Base-by-base conservation (phyloP, 2,888 invertebrate genomes). In the Coelopa pilipes region DNA sequence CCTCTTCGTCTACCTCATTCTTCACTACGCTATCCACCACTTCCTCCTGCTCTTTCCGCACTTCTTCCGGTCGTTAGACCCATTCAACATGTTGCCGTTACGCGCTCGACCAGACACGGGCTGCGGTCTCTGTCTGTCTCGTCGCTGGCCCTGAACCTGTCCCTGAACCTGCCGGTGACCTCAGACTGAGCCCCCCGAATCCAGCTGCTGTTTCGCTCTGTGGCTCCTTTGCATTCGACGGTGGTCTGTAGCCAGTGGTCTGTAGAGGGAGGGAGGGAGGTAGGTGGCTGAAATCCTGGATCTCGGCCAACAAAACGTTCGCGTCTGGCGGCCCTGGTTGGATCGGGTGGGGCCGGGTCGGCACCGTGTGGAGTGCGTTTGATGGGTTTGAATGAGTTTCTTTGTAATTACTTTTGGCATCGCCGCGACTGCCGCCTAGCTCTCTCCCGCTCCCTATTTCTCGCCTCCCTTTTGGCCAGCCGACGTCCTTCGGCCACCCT, bases 381-480 rank as follows among this genome's bases (percentile, higher is more conserved):
- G 71, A 66, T 69, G 49, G 49, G 47, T 65, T 50, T 63, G 65
- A 71, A 71, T 71, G 63, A 71, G 65, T 63, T 71, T 57, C 59
- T 59, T 73, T 71, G 68, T 70, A 75, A 75, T 75, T 70, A 70
- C 62, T 68, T 73, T 70, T 75, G 70, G 70, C 73, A 72, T 59
- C 10, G 63, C 12, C 34, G 34, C 34, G 34, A 34, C 34, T 34
- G 34, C 34, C 34, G 34, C 2, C 34, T 34, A 2, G 34, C 4
- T 7, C 34, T 34, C 34, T 34, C 34, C 7, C 34, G 34, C 7
- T 34, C 34, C 7, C 34, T 34, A 7, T 7, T 34, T 34, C 34
- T 34, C 34, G n/a, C 34, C 7, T 34, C 34, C 7, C 34, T 34
- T 34, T n/a, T n/a, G n/a, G n/a, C n/a, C 34, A 34, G 2, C n/a